Percentiles rank a stretch among this genome's conserved stretches.
Conservation (phyloP, 2,888 invertebrate genomes). For the Tiliacea citrago region DNA sequence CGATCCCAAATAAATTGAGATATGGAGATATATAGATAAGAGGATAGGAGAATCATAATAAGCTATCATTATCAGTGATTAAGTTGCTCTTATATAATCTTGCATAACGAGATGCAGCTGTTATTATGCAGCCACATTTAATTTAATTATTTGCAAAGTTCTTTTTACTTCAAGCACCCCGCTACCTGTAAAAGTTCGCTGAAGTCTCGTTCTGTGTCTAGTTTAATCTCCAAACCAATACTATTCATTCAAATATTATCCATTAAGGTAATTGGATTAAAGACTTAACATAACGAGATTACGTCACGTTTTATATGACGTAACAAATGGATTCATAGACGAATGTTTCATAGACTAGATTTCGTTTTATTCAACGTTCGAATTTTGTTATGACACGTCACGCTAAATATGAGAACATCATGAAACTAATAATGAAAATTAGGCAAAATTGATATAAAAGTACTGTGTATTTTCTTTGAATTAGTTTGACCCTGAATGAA, state of each 20-base stretch:
- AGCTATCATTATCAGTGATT: background rate
- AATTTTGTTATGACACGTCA: background rate
- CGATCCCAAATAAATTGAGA: background rate
- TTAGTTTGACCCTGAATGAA: background rate
- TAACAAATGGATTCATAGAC: slow-evolving; percentile 2
- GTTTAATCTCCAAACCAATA: slow-evolving; percentile 3
- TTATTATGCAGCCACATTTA: background rate
- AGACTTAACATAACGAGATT: slow-evolving; percentile 31
- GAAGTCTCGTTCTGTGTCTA: background rate
- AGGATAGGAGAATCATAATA: background rate
- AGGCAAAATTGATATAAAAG: background rate
- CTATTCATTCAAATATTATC: slow-evolving; percentile 21
- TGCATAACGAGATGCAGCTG: background rate
- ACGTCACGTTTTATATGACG: slow-evolving; percentile 26
- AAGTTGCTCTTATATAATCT: background rate
- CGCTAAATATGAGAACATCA: background rate
- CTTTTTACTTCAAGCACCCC: background rate
- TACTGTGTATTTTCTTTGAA: slow-evolving; percentile 19
- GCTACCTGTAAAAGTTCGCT: slow-evolving; percentile 1
- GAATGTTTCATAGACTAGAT: background rate
- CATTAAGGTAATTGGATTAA: slow-evolving; percentile 53
- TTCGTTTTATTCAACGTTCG: slow-evolving; percentile 3
- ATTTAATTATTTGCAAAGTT: slow-evolving; percentile 10
- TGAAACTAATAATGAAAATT: background rate
- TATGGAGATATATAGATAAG: too few species aligned